phyloP scores from a whole-genome alignment of 30 jellyfish, hydroid and myxozoan genomes.

The Cassiopea xamachana region DNA sequence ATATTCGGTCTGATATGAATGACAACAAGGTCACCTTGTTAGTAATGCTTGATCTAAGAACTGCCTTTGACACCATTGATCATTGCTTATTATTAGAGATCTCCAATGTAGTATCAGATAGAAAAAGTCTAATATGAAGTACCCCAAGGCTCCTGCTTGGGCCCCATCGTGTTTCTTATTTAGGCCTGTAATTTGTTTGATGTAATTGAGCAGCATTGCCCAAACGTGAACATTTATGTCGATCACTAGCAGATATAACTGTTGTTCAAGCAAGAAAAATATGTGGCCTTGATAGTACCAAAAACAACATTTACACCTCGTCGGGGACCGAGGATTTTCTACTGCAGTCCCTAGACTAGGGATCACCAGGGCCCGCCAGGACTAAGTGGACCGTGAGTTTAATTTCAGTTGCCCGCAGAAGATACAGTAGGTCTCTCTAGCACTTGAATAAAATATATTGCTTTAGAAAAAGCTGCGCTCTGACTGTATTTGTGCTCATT shows the following conservation, averaged over 20 bases:
- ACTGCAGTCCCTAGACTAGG: conserved; percentile 51
- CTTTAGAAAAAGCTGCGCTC: no score
- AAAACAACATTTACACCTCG: conserved; percentile 31
- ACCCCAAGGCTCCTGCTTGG: conserved; percentile 68
- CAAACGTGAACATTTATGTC: conserved; percentile 49
- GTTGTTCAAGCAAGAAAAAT: conserved; percentile 13
- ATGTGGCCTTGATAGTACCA: conserved; percentile 24
- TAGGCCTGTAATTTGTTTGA: conserved; percentile 43
- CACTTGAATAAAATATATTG: no score
- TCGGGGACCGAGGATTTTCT: conserved; percentile 51
- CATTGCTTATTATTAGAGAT: conserved; percentile 28
- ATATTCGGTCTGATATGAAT: conserved; percentile 48
- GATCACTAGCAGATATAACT: conserved; percentile 11
- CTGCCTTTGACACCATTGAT: conserved; percentile 67
- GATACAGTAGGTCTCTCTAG: no score
- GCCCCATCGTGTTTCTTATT: conserved; percentile 32
- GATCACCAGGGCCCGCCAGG: no score
- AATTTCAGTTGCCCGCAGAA: no score
- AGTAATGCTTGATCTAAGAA: conserved; percentile 59
- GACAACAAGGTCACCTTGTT: conserved; percentile 53
- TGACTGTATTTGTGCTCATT: no score
- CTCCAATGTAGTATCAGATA: conserved; percentile 19
- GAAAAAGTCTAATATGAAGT: conserved; percentile 24
- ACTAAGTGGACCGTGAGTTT: no score
- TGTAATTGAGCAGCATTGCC: conserved; percentile 57